Percentiles rank a stretch among this genome's conserved stretches.
Evolutionary conservation across 2,113 vertebrate genomes (phyloP).

Genomic region (Phaethon lepturus): DNA sequence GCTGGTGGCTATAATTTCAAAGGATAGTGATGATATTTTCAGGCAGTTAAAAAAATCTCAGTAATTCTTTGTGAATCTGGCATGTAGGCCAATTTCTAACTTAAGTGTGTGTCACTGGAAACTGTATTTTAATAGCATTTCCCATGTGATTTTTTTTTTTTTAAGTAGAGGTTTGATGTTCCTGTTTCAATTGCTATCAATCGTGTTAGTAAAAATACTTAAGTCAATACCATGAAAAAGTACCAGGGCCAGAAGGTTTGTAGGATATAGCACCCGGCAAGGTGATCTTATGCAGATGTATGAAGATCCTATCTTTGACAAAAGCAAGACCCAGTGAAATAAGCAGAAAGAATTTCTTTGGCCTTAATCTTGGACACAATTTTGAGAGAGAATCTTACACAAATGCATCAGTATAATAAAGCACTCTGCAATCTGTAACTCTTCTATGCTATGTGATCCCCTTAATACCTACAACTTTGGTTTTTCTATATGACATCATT

Average conservation of each 20-base stretch:
- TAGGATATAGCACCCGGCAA: neutral
- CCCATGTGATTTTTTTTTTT: neutral
- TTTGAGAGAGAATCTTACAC: neutral
- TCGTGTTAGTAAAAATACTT: neutral
- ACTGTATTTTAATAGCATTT: neutral
- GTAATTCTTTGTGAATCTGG: neutral
- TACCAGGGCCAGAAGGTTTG: neutral
- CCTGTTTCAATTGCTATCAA: neutral
- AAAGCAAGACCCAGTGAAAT: neutral
- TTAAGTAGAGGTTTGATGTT: neutral
- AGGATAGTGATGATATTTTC: neutral
- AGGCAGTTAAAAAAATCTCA: neutral
- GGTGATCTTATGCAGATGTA: neutral
- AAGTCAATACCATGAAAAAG: neutral
- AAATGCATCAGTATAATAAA: neutral
- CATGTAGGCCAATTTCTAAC: neutral
- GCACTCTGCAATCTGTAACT: neutral
- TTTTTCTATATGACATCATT: neutral
- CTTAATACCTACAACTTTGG: neutral
- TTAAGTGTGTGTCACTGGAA: neutral
- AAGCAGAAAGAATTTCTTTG: neutral
- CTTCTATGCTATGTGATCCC: neutral
- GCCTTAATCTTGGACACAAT: neutral
- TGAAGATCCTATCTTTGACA: neutral
- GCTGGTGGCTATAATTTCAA: neutral